A percentile compares a stretch with the other conserved stretches of the same genome.
These are phyloP conservation scores for Ophthalmolycus amberensis DNA, from an alignment of 2,113 vertebrate species.

Conservation along the genomic window DNA sequence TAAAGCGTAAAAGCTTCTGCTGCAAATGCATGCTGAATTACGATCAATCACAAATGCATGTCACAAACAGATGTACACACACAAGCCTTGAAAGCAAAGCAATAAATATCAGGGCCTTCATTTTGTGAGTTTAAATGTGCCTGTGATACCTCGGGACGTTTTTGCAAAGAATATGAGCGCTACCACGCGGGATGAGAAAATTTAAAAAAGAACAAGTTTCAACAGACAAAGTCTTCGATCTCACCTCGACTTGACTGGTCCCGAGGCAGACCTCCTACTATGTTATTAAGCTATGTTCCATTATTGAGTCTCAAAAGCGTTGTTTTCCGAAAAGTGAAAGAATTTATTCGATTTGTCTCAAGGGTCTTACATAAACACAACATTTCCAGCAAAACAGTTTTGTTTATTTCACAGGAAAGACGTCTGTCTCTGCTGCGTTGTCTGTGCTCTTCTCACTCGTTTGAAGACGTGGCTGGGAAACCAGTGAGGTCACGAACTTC, in stretches of 20 bases:
- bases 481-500: background rate
- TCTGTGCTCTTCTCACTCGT: background rate
- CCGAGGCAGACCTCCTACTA: background rate
- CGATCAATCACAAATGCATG: slow-evolving; percentile 34
- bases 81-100: background rate
- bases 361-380: background rate
- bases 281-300: background rate
- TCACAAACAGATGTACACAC: background rate
- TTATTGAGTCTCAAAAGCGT: background rate
- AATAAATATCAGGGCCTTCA: background rate
- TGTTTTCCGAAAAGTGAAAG: background rate
- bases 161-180: background rate
- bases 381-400: background rate
- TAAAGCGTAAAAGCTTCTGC: slow-evolving; percentile 11
- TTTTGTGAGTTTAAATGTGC: background rate
- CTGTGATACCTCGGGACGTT: background rate
- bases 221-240: background rate
- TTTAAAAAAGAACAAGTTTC: background rate
- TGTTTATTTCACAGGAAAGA: background rate
- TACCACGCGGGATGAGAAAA: background rate
- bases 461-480: background rate
- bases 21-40: slow-evolving; percentile 29
- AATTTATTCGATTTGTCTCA: background rate
- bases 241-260: slow-evolving; percentile 10
- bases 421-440: background rate